These are phyloP conservation scores for Monarcha castaneiventris DNA, from an alignment of 2,113 vertebrate species.

Conservation along the genomic window DNA sequence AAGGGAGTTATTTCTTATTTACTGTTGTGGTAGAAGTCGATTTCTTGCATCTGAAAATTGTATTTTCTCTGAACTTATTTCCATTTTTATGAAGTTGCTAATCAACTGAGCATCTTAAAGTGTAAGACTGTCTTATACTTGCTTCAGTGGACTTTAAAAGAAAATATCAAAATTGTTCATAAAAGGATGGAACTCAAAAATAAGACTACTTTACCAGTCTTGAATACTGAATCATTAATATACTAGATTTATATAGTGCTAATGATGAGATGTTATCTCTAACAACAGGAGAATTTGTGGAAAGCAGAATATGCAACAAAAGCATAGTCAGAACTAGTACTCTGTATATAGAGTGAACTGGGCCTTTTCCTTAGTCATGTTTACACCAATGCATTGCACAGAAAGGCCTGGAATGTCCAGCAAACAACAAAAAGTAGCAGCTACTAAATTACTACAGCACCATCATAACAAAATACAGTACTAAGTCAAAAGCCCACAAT, in stretches of 20 bases:
- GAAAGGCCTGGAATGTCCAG: not conserved
- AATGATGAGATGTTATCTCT: not conserved
- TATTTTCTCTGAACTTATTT: not conserved
- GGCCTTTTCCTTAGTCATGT: not conserved
- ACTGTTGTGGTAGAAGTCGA: not conserved
- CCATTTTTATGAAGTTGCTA: not conserved
- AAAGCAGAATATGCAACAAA: not conserved
- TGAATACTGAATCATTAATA: not conserved
- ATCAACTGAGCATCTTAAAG: not conserved
- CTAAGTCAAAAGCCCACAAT: not conserved
- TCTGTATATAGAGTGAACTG: not conserved
- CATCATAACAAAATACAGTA: not conserved
- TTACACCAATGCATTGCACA: not conserved
- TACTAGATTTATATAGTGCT: not conserved
- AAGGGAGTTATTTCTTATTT: not conserved
- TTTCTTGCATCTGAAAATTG: not conserved
- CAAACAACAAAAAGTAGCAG: not conserved
- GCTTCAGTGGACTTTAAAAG: not conserved
- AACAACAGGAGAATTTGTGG: fast-evolving
- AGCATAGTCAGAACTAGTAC: not conserved
- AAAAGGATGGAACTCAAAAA: not conserved
- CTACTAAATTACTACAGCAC: not conserved
- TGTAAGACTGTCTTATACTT: not conserved
- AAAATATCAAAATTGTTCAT: not conserved
- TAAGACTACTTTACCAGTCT: not conserved